Base-by-base conservation (phyloP, 2,113 vertebrate species). In the Malurus cyaneus region DNA sequence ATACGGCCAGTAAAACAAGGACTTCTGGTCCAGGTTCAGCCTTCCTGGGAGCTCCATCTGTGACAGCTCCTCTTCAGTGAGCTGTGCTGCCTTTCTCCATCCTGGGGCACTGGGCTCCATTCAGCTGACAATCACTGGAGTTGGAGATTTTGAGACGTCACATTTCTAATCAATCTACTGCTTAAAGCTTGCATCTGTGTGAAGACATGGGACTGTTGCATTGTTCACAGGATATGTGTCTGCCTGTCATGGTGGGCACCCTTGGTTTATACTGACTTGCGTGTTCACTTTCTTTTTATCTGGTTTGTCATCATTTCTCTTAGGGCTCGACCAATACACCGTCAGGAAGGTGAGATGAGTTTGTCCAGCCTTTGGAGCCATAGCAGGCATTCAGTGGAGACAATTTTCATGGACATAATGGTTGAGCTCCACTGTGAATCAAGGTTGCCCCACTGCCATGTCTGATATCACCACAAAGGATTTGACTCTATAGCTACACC, bases 1-100 rank as follows among this genome's bases (percentile, higher is more conserved):
- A 17, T 7, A 8, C n/a, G 44, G 42, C 11, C 39, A 52, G 5
- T 29, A 46, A 72, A 36, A 23, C 14, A 49, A 0, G 0, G 36
- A 14, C 8, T 76, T 11, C 26, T 65, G n/a, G 28, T 80, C 41
- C 59, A 53, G 25, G 59, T 84, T 83, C 56, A 78, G 56, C 39
- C 11, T 74, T 17, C 21, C 6, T 0, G 0, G 29, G 20, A 67
- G 5, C 34, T 79, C 25, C 24, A 16, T 29, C 66, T 71, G 6
- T 0, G 0, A 46, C 2, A 3, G 28, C 14, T 72, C 23, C 28
- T 67, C 44, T 39, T 76, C 39, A 25, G 31, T 32, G 39, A 24
- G 31, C 42, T 88, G 8, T 0, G 0, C 17, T 79, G 39, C 42
- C n/a, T 31, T 80, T 73, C 46, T 65, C 26, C 12, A 29, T 44